Base-by-base conservation (phyloP, 2,113 vertebrate species). In the Tyrannus savana region DNA sequence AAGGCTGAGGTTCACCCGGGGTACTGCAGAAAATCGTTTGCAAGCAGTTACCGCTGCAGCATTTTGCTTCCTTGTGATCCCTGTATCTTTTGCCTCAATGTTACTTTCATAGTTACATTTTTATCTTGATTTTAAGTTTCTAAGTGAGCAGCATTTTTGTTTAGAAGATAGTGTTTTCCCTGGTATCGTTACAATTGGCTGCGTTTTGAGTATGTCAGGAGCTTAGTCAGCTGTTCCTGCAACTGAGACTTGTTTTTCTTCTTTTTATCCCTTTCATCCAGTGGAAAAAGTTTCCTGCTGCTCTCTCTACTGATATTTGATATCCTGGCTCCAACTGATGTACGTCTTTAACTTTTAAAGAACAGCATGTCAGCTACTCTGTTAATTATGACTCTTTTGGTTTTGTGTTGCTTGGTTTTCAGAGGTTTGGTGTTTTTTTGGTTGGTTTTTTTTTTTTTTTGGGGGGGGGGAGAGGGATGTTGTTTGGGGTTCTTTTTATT, bases 191-290 rank as follows among this genome's bases (percentile, higher is more conserved):
- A 74, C 93, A 69, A 62, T 18, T 91, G 84, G 62, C 95, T 63
- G 35, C 24, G 30, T 63, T 93, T 89, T 1, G 8, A 68, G 25
- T 66, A 60, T 33, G 30, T 59, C 72, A 75, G 74, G 58, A 84
- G 78, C 91, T 96, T 94, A 76, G 89, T 96, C 91, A 96, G 95
- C 95, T 95, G 60, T 79, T 95, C 60, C 17, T 10, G 53, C 47
- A 91, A 82, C 53, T 2, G 19, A 83, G 78, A 56, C 91, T 95
- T 96, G 89, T 94, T 96, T 96, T 96, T 85, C 84, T 94, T 89
- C 91, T 83, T 96, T 94, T 93, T 74, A 71, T 87, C 82, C 74
- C 53, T 91, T 93, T 94, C 93, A 94, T 76, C 39, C 89, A 80
- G 68, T 67, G 78, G 78, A 93, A 95, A 87, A 94, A 89, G 93